A percentile compares a stretch with the other conserved stretches of the same genome.
Evolutionary conservation across 2,888 invertebrate genomes (phyloP).

Genomic region (Sinelater perroti): DNA sequence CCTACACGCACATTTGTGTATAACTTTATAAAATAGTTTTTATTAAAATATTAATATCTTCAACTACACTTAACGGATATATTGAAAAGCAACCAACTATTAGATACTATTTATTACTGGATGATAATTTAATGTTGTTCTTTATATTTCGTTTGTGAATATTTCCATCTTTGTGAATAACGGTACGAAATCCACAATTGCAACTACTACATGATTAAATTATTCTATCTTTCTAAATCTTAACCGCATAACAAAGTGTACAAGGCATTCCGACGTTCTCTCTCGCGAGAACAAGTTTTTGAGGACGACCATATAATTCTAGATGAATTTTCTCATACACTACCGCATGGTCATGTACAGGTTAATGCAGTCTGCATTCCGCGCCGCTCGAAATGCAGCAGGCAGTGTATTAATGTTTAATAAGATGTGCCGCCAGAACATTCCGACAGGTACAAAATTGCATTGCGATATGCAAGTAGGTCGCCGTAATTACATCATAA

Average conservation of each 20-base stretch:
- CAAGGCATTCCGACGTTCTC: neutral
- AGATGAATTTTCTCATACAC: neutral
- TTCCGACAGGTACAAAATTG: constrained; percentile 35
- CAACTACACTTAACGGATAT: no score
- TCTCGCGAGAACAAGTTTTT: constrained; percentile 1
- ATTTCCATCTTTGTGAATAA: no score
- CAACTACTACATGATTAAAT: constrained; percentile 1
- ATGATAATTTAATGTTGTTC: no score
- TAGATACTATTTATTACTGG: no score
- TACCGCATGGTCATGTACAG: constrained; percentile 16
- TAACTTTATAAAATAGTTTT: no score
- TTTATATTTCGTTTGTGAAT: no score
- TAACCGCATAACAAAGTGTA: neutral
- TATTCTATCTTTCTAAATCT: neutral
- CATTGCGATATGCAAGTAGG: constrained; percentile 27
- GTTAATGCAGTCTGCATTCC: constrained; percentile 27
- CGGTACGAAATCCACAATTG: no score
- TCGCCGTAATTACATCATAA: constrained; percentile 32
- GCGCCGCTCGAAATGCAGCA: constrained; percentile 19
- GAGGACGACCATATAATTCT: constrained; percentile 1
- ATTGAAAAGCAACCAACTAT: no score
- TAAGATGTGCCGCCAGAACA: constrained; percentile 23
- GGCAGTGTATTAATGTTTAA: constrained; percentile 32
- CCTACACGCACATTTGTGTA: no score
- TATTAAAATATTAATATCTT: no score